A percentile compares a stretch with the other conserved stretches of the same genome.
Evolutionary conservation across 2,888 invertebrate genomes (phyloP).

Genomic region (Rapana venosa): DNA sequence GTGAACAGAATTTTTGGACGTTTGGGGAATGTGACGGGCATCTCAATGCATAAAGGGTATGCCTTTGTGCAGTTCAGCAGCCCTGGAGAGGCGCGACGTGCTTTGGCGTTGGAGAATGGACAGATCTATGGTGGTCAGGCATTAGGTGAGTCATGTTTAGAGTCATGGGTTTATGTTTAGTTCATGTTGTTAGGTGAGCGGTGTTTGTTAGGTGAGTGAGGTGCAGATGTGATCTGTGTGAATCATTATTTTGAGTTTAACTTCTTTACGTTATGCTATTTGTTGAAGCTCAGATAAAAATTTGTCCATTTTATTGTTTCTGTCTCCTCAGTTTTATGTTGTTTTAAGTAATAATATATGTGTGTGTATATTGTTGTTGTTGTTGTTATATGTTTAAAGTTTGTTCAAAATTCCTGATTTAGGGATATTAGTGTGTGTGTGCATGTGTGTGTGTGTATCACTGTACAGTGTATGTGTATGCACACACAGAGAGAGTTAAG

Average conservation of each 20-base stretch:
- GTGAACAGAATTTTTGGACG: constrained; percentile 87
- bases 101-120: constrained; percentile 86
- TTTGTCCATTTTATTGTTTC: too few species aligned
- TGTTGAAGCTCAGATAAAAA: too few species aligned
- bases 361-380: not conserved
- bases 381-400: too few species aligned
- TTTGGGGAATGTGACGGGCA: constrained; percentile 87
- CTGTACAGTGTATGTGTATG: too few species aligned
- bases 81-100: constrained; percentile 86
- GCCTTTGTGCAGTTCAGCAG: constrained; percentile 92
- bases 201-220: too few species aligned
- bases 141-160: constrained; percentile 82
- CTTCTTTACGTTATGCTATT: too few species aligned
- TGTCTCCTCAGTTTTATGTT: not conserved
- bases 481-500: too few species aligned
- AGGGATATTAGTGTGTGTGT: not conserved
- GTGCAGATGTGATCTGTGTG: too few species aligned
- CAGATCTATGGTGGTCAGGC: constrained; percentile 86
- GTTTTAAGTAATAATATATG: not conserved
- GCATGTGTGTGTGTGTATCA: too few species aligned
- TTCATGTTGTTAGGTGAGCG: not conserved
- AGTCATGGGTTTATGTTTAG: not conserved
- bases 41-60: constrained; percentile 91
- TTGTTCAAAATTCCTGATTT: not conserved
- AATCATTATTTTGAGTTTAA: too few species aligned